Evolutionary conservation across 2,113 vertebrate genomes (phyloP).

Genomic region (Nycticryphes semicollaris): DNA sequence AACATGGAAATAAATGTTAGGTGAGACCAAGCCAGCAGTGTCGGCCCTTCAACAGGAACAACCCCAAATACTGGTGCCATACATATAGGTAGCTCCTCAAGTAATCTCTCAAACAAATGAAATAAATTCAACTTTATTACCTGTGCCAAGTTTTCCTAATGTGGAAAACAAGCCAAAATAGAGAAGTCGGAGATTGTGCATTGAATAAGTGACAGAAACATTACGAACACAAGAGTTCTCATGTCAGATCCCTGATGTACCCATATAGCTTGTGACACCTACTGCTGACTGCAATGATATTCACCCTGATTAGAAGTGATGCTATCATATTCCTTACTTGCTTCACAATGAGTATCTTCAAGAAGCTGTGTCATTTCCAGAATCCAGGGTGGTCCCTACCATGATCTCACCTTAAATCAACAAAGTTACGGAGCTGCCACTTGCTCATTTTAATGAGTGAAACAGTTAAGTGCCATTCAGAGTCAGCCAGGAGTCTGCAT

Average conservation of each 20-base stretch:
- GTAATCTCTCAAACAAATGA: not conserved
- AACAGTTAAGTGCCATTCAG: slow-evolving; percentile 31
- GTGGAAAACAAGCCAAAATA: not conserved
- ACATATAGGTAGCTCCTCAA: not conserved
- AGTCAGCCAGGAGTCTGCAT: slow-evolving; percentile 27
- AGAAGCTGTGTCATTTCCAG: not conserved
- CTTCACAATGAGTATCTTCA: not conserved
- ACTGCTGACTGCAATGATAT: slow-evolving; percentile 42
- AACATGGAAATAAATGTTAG: not conserved
- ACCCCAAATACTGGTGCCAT: not conserved
- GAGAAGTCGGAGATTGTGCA: not conserved
- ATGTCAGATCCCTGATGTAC: slow-evolving; percentile 27
- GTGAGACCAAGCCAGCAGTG: not conserved
- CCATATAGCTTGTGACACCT: slow-evolving; percentile 33
- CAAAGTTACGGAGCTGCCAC: not conserved
- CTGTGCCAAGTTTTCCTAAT: not conserved
- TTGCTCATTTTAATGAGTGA: slow-evolving; percentile 30
- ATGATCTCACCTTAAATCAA: slow-evolving; percentile 20
- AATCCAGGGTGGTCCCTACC: slow-evolving; percentile 6
- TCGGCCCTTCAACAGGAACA: not conserved
- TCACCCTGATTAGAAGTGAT: slow-evolving; percentile 23
- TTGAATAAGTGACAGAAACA: slow-evolving; percentile 11
- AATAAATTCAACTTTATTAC: not conserved
- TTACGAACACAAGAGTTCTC: not conserved
- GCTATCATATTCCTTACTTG: not conserved